These are phyloP conservation scores for Drosophila malerkotliana DNA, from an alignment of 1,140 invertebrate species.

Conservation along the genomic window DNA sequence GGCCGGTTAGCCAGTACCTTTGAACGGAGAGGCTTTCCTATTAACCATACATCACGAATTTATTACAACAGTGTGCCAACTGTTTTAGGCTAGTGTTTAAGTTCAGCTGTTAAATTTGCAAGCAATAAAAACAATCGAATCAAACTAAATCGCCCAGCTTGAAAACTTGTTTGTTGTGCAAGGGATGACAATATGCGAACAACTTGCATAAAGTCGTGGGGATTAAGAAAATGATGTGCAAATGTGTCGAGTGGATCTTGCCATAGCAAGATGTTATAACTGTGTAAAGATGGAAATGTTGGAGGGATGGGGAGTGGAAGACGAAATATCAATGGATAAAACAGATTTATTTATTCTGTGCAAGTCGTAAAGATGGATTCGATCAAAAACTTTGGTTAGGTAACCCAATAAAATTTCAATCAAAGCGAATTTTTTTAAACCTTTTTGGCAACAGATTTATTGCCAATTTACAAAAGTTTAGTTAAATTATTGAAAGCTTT, in stretches of 20 bases:
- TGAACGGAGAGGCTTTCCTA: not conserved
- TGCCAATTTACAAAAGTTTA: too few species aligned
- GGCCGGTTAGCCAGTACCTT: constrained; percentile 52
- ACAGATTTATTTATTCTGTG: constrained; percentile 8
- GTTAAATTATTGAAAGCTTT: too few species aligned
- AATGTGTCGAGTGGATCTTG: constrained; percentile 2
- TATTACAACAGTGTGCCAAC: constrained; percentile 36
- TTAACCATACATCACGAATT: constrained; percentile 22
- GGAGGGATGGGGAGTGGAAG: not conserved
- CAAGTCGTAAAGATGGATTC: not conserved
- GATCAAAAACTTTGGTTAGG: not conserved
- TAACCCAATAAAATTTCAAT: not conserved
- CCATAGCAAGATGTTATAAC: not conserved
- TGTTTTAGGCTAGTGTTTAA: constrained; percentile 50
- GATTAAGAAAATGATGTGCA: constrained; percentile 29
- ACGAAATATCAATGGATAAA: not conserved
- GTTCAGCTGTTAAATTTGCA: constrained; percentile 16
- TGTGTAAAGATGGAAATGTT: not conserved
- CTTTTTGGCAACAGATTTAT: not conserved
- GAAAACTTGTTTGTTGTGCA: constrained; percentile 51
- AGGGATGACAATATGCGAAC: constrained; percentile 29
- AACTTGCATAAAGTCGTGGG: constrained; percentile 24
- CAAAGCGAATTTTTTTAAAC: not conserved
- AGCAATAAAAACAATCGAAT: constrained; percentile 22
- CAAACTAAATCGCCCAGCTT: constrained; percentile 3